Conservation (phyloP, 2,888 invertebrate species). For the Acrobasis consociella region DNA sequence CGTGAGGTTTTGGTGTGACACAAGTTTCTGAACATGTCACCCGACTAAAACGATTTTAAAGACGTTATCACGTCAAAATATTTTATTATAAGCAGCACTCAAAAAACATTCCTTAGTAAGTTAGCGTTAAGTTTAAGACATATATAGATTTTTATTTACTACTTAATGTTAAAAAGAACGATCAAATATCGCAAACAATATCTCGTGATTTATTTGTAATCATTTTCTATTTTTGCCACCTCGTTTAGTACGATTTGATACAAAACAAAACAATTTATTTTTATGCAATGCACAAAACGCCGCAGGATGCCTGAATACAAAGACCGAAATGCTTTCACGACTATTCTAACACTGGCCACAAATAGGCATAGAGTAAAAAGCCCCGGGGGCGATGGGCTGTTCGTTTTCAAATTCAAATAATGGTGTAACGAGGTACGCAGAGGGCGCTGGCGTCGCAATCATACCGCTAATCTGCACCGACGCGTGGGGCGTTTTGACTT, state of each 20-base stretch:
- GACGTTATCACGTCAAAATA: too few relatives aligned
- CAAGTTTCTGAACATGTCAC: too few relatives aligned
- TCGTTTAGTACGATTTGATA: neutral
- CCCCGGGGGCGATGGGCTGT: conserved; percentile 47
- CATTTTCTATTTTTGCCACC: neutral
- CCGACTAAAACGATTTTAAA: too few relatives aligned
- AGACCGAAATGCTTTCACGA: conserved; percentile 23
- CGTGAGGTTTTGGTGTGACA: too few relatives aligned
- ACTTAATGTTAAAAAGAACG: neutral
- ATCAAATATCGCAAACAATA: neutral
- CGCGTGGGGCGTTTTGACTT: conserved; percentile 29
- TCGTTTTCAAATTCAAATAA: conserved; percentile 55
- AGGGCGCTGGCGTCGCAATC: conserved; percentile 47
- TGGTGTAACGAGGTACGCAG: conserved; percentile 48
- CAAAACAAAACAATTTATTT: conserved; percentile 16
- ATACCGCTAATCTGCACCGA: conserved; percentile 34
- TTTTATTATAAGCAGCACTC: too few relatives aligned
- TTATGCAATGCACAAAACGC: conserved; percentile 16
- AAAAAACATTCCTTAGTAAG: too few relatives aligned
- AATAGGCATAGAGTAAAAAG: conserved; percentile 29
- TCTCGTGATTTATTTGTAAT: neutral
- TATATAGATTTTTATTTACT: neutral
- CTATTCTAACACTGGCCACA: conserved; percentile 28
- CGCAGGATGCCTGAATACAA: conserved; percentile 18
- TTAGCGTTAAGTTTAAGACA: too few relatives aligned